Evolutionary conservation across 2,888 invertebrate genomes (phyloP).

Genomic region (Odontothrips loti): DNA sequence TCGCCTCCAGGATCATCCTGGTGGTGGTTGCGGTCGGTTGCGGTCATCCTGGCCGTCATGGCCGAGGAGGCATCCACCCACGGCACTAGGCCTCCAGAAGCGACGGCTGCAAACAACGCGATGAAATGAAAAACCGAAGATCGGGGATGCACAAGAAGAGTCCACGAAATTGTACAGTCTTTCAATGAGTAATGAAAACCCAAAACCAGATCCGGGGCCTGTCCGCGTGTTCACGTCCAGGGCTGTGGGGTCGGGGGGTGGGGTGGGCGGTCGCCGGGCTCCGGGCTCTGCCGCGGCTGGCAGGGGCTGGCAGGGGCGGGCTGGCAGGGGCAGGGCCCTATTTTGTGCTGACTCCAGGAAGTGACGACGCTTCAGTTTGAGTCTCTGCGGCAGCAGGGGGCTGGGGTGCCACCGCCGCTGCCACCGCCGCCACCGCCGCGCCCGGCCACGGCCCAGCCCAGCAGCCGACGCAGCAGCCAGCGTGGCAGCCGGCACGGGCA

Average conservation of each 20-base stretch:
- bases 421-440: background rate
- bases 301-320: slow-evolving; percentile 5
- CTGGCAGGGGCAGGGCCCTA: background rate
- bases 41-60: too few relatives aligned
- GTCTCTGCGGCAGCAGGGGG: background rate
- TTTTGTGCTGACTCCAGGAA: slow-evolving; percentile 24
- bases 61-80: too few relatives aligned
- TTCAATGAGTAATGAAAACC: too few relatives aligned
- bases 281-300: background rate
- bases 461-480: slow-evolving; percentile 8
- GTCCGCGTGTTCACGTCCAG: too few relatives aligned
- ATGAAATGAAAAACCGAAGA: too few relatives aligned
- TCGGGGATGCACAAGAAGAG: too few relatives aligned
- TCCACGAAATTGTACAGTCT: too few relatives aligned
- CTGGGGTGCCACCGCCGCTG: background rate
- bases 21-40: too few relatives aligned
- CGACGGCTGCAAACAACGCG: too few relatives aligned
- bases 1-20: too few relatives aligned
- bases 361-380: slow-evolving; percentile 26
- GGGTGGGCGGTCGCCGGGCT: background rate
- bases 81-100: too few relatives aligned
- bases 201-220: too few relatives aligned
- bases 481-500: background rate
- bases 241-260: background rate
- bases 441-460: background rate